Percentiles rank a stretch among this genome's conserved stretches.
phyloP scores from a whole-genome alignment of 2,797 vertebrate species.

The Philypnodon macrostomus region DNA sequence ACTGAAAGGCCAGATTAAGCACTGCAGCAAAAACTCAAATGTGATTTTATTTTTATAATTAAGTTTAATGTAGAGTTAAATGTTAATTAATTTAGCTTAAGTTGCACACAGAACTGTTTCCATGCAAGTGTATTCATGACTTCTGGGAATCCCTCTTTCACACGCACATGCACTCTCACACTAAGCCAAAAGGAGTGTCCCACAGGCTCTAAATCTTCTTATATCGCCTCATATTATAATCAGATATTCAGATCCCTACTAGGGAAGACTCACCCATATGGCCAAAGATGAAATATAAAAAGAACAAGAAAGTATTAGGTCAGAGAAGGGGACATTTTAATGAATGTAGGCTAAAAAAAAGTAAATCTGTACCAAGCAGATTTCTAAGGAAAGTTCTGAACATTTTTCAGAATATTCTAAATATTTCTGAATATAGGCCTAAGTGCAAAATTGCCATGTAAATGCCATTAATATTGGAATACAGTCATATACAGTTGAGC shows the following conservation, averaged over 20 bases:
- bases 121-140: constrained; percentile 29
- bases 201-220: constrained; percentile 64
- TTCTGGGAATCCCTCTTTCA: constrained; percentile 22
- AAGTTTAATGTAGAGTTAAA: constrained; percentile 17
- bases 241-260: constrained; percentile 70
- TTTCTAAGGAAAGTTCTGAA: no score
- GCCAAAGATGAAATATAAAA: constrained; percentile 53
- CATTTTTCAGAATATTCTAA: no score
- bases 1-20: constrained; percentile 14
- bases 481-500: no score
- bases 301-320: constrained; percentile 51
- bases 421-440: no score
- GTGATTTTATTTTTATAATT: constrained; percentile 17
- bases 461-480: no score
- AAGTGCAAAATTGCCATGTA: no score
- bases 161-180: constrained; percentile 25
- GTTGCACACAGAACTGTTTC: constrained; percentile 39
- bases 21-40: constrained; percentile 21
- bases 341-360: not conserved
- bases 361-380: not conserved
- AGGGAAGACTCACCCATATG: constrained; percentile 57
- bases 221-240: constrained; percentile 71
- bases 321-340: constrained; percentile 1
- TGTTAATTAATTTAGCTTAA: constrained; percentile 35
- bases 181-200: constrained; percentile 62